Conservation (phyloP, 2,888 invertebrate genomes). For the Trissolcus brochymenae region DNA sequence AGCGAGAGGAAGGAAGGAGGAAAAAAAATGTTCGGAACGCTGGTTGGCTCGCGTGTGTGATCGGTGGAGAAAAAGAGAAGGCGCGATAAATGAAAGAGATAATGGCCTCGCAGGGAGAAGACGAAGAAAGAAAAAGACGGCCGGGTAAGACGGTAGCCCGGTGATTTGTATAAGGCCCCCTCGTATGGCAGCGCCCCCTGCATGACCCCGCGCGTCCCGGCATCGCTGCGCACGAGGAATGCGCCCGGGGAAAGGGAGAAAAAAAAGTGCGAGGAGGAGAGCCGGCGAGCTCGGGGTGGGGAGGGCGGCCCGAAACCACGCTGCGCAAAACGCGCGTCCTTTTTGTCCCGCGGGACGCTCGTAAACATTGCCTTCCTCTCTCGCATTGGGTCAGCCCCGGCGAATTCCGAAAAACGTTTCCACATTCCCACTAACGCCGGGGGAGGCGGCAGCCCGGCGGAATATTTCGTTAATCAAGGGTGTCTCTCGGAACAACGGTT, state of each 20-base stretch:
- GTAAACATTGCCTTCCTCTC: constrained; percentile 68
- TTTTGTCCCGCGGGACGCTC: constrained; percentile 61
- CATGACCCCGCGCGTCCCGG: constrained; percentile 61
- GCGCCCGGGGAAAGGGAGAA: constrained; percentile 60
- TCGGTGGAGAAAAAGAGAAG: constrained; percentile 54
- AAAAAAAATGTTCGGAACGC: constrained; percentile 40
- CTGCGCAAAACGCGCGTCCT: constrained; percentile 71
- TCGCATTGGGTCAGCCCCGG: constrained; percentile 22
- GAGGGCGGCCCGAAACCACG: constrained; percentile 71
- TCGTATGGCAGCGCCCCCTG: constrained; percentile 71
- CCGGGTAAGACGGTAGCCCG: constrained; percentile 76
- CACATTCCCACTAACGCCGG: constrained; percentile 34
- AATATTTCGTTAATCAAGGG: constrained; percentile 36
- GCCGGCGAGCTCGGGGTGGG: constrained; percentile 47
- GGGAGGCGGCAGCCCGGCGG: constrained; percentile 3
- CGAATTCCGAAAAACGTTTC: constrained; percentile 32
- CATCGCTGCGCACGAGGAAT: constrained; percentile 64
- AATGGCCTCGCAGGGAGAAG: constrained; percentile 58
- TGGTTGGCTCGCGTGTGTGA: constrained; percentile 48
- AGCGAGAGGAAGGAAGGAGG: constrained; percentile 1
- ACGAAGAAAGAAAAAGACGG: constrained; percentile 56
- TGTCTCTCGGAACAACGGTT: constrained; percentile 27
- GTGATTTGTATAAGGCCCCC: constrained; percentile 76
- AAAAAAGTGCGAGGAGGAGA: constrained; percentile 51
- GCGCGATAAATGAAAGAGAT: constrained; percentile 67